Base-by-base conservation (phyloP, 1,140 invertebrate genomes). In the Drosophila leontia region DNA sequence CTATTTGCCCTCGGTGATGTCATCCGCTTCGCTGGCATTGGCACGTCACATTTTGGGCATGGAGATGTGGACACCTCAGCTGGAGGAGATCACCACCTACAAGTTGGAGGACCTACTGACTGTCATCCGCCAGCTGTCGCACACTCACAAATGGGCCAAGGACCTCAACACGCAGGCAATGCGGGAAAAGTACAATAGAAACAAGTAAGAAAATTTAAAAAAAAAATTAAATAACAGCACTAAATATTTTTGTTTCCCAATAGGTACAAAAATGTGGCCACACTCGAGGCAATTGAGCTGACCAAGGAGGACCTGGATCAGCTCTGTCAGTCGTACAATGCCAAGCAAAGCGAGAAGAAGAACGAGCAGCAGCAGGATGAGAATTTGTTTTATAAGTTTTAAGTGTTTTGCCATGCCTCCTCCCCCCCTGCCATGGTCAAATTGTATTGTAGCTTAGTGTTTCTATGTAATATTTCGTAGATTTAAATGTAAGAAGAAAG, bases 1-100 rank as follows among this genome's bases (percentile, higher is more conserved):
- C 71, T 98, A 94, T 93, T 93, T 96, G 62, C 97, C 98, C n/a
- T 99, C 98, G 37, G 90, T 96, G 35, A 95, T 99, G 60, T 97
- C 97, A 17, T 95, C 97, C 15, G 95, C 96, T 50, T 95, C 97
- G 5, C 93, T 98, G 34, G 97, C 96, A 63, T 94, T 98, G n/a
- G 96, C 97, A 0, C 95, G 96, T 59, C 95, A 96, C 84, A 95
- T 95, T 26, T 94, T 97, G 26, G 93, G 93, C 15, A 94, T 95
- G 63, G 93, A 94, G 51, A 94, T 95, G 37, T 96, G 97, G 96
- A 95, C 94, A 3, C 83, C 94, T 6, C 93, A 95, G 51, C 92
- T 98, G 51, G 94, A 94, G 75, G 85, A 95, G 44, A 94, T 94
- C 13, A 95, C 96, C 19, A 95, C 95, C 12, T 98, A 97, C 93